Evolutionary conservation across 2,888 invertebrate species (phyloP).

Genomic region (Watsonalla binaria): DNA sequence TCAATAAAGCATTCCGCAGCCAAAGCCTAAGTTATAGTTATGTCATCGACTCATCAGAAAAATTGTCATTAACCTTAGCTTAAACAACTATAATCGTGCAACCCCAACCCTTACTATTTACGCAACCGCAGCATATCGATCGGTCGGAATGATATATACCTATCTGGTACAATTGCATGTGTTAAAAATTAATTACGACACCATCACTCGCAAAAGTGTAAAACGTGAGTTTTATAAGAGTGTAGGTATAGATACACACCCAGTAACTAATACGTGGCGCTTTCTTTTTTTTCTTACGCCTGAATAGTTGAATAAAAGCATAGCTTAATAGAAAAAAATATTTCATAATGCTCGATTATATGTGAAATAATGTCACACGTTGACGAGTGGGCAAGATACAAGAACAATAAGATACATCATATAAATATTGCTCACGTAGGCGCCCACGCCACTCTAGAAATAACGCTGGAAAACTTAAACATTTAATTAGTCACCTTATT

Average conservation of each 20-base stretch:
- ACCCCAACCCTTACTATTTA: slow-evolving; percentile 14
- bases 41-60: too few species aligned
- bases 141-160: slow-evolving; percentile 19
- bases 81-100: neutral
- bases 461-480: slow-evolving; percentile 68
- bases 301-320: slow-evolving; percentile 32
- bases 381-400: slow-evolving; percentile 13
- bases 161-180: slow-evolving; percentile 16
- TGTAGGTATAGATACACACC: slow-evolving; percentile 9
- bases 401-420: slow-evolving; percentile 42
- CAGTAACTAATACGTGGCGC: slow-evolving; percentile 32
- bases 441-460: slow-evolving; percentile 58
- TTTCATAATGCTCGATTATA: slow-evolving; percentile 25
- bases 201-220: slow-evolving; percentile 24
- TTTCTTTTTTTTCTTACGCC: slow-evolving; percentile 56
- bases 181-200: slow-evolving; percentile 24
- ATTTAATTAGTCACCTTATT: slow-evolving; percentile 71
- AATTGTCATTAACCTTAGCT: neutral
- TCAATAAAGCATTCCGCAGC: too few species aligned
- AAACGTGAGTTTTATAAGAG: slow-evolving; percentile 43
- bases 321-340: slow-evolving; percentile 21
- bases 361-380: slow-evolving; percentile 13
- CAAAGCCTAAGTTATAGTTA: too few species aligned
- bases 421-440: slow-evolving; percentile 40
- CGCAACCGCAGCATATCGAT: slow-evolving; percentile 26